These are phyloP conservation scores for Hoplostethus mediterraneus DNA, from an alignment of 2,797 vertebrate species.

Conservation along the genomic window DNA sequence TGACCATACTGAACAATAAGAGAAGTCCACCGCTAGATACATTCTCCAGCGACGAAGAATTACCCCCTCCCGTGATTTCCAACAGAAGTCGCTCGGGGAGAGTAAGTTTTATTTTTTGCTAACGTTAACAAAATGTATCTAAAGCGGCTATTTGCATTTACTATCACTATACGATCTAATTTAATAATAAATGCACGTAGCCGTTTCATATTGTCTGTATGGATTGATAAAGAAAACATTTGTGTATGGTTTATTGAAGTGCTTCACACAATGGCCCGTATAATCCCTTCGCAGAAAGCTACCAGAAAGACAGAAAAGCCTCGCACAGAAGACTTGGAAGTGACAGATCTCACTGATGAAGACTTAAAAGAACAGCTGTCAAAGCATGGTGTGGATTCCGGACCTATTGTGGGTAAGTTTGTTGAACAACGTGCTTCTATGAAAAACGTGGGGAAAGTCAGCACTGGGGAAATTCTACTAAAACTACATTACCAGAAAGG, in stretches of 20 bases:
- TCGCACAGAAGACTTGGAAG: conserved; percentile 85
- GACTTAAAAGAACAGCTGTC: conserved; percentile 90
- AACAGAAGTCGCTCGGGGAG: conserved; percentile 85
- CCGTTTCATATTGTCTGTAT: neutral
- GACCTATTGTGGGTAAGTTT: conserved; percentile 91
- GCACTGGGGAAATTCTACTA: too few relatives aligned
- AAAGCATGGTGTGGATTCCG: conserved; percentile 89
- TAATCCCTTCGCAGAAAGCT: conserved; percentile 87
- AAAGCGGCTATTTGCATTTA: neutral
- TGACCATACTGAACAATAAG: conserved; percentile 89
- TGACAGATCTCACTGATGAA: conserved; percentile 91
- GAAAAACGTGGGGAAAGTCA: too few relatives aligned
- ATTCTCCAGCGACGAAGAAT: conserved; percentile 94
- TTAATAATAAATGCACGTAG: neutral
- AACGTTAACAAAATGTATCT: too few relatives aligned
- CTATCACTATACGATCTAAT: neutral
- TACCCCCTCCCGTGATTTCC: conserved; percentile 86
- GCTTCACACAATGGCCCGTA: neutral
- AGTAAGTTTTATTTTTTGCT: conserved; percentile 75
- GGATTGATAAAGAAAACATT: neutral
- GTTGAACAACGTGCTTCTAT: neutral
- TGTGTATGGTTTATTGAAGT: neutral
- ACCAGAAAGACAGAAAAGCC: conserved; percentile 94
- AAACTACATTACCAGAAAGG: too few relatives aligned
- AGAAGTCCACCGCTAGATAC: conserved; percentile 80